Conservation (phyloP, 2,797 vertebrate species). For the Potorous gilbertii region DNA sequence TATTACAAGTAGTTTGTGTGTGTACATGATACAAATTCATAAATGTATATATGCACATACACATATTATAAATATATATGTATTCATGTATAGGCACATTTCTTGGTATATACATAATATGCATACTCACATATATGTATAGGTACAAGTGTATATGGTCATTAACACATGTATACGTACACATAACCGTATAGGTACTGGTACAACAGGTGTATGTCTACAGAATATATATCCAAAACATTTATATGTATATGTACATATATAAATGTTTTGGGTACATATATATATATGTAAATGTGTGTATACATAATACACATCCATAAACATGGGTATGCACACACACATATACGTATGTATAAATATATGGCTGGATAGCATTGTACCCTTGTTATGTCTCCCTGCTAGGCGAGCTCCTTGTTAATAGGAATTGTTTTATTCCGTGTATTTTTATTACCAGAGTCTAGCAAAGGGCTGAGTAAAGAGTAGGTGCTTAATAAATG, state of each 20-base stretch:
- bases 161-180: not conserved
- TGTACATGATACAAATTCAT: not conserved
- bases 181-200: not conserved
- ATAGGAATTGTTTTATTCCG: not conserved
- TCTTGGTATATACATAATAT: no score
- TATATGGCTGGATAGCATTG: no score
- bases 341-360: not conserved
- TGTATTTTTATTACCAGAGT: not conserved
- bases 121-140: not conserved
- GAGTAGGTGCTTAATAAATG: no score
- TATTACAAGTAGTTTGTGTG: not conserved
- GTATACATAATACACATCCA: no score
- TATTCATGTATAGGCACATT: no score
- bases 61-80: fast-evolving
- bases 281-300: not conserved
- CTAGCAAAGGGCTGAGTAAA: not conserved
- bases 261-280: not conserved
- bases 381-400: not conserved
- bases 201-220: no score
- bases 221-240: no score
- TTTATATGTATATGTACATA: no score
- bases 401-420: not conserved
- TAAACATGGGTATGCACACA: not conserved
- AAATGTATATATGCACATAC: no score
- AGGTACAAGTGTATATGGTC: not conserved